Percentiles rank a stretch among this genome's conserved stretches.
phyloP scores from a whole-genome alignment of 2,113 vertebrate species.

The Hymenochirus boettgeri region DNA sequence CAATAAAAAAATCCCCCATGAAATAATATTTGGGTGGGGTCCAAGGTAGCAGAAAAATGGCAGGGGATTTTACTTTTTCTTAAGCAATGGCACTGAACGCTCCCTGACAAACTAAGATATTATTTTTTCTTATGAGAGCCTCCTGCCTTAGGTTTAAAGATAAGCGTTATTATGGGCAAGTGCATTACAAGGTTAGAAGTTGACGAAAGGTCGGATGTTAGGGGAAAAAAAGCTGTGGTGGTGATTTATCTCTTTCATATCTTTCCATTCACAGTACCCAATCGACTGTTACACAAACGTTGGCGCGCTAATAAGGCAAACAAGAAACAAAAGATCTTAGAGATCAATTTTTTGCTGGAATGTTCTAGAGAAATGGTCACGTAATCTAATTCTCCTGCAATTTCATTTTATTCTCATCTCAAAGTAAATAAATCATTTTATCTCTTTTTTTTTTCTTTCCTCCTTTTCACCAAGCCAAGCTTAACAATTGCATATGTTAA shows the following conservation, averaged over 20 bases:
- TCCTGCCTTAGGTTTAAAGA: too few species aligned
- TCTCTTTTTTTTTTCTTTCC: neutral
- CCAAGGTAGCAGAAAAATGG: too few species aligned
- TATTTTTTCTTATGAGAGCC: too few species aligned
- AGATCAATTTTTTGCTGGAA: conserved; percentile 18
- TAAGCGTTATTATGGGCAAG: neutral
- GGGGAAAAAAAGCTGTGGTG: conserved; percentile 5
- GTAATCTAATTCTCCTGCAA: conserved; percentile 11
- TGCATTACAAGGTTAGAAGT: conserved; percentile 7
- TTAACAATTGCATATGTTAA: neutral
- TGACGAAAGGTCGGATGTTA: conserved; percentile 9
- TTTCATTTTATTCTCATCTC: neutral
- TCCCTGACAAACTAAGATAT: too few species aligned
- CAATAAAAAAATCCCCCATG: too few species aligned
- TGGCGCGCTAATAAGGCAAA: conserved; percentile 27
- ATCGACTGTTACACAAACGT: conserved; percentile 15
- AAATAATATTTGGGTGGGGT: too few species aligned
- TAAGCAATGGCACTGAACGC: too few species aligned
- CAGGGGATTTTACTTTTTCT: too few species aligned
- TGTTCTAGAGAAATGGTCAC: neutral
- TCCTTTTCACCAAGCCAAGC: neutral
- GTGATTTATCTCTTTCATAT: conserved; percentile 34
- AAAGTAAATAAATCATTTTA: conserved; percentile 2
- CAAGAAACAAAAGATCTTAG: conserved; percentile 16
- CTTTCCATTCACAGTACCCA: conserved; percentile 13